Evolutionary conservation across 2,113 vertebrate species (phyloP).

Genomic region (Vulpes lagopus): DNA sequence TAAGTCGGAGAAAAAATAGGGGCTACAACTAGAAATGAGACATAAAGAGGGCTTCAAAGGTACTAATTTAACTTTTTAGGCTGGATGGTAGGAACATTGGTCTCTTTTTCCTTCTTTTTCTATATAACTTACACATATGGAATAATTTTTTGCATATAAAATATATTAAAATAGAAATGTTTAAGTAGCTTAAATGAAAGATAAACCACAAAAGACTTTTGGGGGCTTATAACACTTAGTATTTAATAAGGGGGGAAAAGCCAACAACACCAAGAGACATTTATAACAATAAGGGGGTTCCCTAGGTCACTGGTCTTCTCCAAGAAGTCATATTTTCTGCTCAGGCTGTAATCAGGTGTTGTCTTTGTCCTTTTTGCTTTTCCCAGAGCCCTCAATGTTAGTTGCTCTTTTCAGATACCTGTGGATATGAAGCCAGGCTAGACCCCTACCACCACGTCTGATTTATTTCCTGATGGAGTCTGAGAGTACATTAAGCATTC

Average conservation of each 20-base stretch:
- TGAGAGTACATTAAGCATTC: conserved; percentile 23
- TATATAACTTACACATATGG: neutral
- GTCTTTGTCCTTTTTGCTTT: neutral
- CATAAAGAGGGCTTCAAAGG: neutral
- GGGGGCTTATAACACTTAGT: conserved; percentile 7
- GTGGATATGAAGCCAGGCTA: neutral
- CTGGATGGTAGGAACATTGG: neutral
- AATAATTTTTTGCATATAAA: neutral
- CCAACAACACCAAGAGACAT: neutral
- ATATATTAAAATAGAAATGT: neutral
- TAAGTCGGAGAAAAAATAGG: neutral
- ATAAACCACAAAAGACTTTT: neutral
- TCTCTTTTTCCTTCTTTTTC: neutral
- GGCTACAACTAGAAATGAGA: neutral
- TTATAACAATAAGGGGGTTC: neutral
- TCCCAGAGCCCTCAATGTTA: neutral
- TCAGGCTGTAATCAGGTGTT: neutral
- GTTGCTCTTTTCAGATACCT: conserved; percentile 10
- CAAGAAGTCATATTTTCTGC: neutral
- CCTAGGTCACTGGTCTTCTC: neutral
- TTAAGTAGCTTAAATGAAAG: conserved; percentile 16
- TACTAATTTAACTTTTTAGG: neutral
- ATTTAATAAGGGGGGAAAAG: neutral
- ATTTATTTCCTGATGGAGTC: conserved; percentile 33
- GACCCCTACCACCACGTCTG: neutral